Percentiles rank a stretch among this genome's conserved stretches.
Conservation (phyloP, 2,797 vertebrate species). For the Mastacembelus armatus region DNA sequence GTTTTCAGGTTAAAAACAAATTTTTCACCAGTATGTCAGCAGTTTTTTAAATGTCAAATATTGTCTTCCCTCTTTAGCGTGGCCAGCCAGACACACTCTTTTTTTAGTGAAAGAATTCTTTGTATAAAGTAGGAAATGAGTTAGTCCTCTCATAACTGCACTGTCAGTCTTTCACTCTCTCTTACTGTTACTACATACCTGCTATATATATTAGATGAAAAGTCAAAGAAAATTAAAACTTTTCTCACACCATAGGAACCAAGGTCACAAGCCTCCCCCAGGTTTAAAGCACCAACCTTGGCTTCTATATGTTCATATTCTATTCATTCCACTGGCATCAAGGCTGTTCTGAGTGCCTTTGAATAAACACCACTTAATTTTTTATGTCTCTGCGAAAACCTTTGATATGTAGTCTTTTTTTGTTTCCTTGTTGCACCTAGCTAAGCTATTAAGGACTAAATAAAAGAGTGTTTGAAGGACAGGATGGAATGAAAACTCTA, state of each 20-base stretch:
- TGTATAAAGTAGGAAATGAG: too few species aligned
- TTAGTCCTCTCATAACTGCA: too few species aligned
- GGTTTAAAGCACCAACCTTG: not conserved
- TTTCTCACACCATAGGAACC: not conserved
- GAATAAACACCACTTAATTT: not conserved
- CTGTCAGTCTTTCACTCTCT: too few species aligned
- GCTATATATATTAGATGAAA: not conserved
- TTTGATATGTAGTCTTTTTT: conserved; percentile 23
- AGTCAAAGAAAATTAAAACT: not conserved
- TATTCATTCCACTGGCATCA: conserved; percentile 8
- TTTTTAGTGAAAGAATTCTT: too few species aligned
- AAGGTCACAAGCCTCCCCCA: conserved; percentile 19
- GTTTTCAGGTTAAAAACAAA: too few species aligned
- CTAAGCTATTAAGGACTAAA: conserved; percentile 1
- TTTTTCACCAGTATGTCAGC: too few species aligned
- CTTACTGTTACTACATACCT: too few species aligned
- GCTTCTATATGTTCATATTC: not conserved
- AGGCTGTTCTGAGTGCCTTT: conserved; percentile 1
- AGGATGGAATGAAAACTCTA: conserved; percentile 4
- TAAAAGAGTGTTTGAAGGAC: not conserved
- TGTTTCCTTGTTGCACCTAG: not conserved
- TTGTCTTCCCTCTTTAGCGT: too few species aligned
- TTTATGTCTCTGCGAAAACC: conserved; percentile 24
- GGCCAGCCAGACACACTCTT: too few species aligned
- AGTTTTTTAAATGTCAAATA: too few species aligned